Percentiles rank a stretch among this genome's conserved stretches.
Conservation (phyloP, 2,797 vertebrate species). For the Emydoidea blandingii region DNA sequence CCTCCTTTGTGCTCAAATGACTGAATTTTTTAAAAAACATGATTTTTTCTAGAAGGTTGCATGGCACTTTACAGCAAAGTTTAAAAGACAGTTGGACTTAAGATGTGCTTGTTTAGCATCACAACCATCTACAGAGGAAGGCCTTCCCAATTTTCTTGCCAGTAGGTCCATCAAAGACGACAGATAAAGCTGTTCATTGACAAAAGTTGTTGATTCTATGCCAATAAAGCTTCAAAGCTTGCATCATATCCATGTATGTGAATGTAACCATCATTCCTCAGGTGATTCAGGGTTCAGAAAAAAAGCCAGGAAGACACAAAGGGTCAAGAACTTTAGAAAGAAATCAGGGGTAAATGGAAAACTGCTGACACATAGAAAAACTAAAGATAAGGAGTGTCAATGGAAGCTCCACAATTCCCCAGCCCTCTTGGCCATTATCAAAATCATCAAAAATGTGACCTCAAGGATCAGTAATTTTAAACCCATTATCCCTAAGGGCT, state of each 20-base stretch:
- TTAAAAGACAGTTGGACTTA: conserved; percentile 23
- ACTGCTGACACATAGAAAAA: background rate
- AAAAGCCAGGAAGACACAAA: conserved; percentile 3
- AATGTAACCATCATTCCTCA: background rate
- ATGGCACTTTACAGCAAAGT: background rate
- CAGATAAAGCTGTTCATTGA: background rate
- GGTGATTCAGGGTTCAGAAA: background rate
- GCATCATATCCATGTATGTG: background rate
- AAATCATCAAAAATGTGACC: background rate
- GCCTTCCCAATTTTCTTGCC: background rate
- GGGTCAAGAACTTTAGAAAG: background rate
- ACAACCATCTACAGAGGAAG: background rate
- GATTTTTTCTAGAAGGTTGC: background rate
- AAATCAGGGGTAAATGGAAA: background rate
- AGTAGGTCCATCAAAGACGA: background rate
- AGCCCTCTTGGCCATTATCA: background rate
- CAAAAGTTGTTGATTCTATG: background rate
- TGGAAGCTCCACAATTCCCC: background rate
- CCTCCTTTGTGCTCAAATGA: background rate
- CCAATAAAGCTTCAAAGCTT: background rate
- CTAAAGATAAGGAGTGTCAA: background rate
- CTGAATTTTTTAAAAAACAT: background rate
- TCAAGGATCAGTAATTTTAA: background rate
- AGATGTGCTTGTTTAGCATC: conserved; percentile 8
- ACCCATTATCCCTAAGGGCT: background rate